Conservation (phyloP, 2,797 vertebrate species). For the Chanos chanos region DNA sequence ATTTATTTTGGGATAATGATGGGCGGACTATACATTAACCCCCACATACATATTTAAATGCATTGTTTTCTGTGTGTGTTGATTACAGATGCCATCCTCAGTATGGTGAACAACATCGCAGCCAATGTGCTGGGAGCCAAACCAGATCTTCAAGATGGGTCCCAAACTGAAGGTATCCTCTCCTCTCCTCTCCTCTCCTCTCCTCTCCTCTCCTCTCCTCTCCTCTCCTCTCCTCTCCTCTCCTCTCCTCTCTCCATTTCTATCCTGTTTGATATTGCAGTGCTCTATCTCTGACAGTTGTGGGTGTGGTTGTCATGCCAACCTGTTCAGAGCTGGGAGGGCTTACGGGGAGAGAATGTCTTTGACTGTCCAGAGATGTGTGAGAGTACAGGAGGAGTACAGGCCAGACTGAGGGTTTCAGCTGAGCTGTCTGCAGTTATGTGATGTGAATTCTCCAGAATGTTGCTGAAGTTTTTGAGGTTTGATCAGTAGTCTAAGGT, state of each 20-base stretch:
- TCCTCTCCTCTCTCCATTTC: neutral
- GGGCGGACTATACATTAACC: too few species aligned
- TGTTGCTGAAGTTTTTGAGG: too few species aligned
- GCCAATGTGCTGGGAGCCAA: constrained; percentile 95
- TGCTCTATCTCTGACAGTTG: constrained; percentile 27
- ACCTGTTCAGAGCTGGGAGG: constrained; percentile 6
- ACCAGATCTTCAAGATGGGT: constrained; percentile 73
- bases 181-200: neutral
- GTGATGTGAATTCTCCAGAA: too few species aligned
- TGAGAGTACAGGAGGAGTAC: neutral
- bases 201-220: neutral
- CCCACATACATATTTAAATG: too few species aligned
- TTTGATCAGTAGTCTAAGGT: too few species aligned
- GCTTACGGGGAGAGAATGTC: constrained; percentile 19
- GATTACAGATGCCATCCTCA: constrained; percentile 89
- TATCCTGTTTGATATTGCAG: neutral
- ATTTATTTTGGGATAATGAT: too few species aligned
- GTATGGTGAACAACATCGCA: constrained; percentile 98
- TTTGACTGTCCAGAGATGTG: too few species aligned
- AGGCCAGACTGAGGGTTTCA: constrained; percentile 12
- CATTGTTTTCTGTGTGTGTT: constrained; percentile 25
- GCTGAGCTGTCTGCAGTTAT: neutral
- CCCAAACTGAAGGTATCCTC: constrained; percentile 76
- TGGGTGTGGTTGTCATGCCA: constrained; percentile 35
- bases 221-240: neutral